Base-by-base conservation (phyloP, 2,888 invertebrate species). In the Argynnis bischoffii region DNA sequence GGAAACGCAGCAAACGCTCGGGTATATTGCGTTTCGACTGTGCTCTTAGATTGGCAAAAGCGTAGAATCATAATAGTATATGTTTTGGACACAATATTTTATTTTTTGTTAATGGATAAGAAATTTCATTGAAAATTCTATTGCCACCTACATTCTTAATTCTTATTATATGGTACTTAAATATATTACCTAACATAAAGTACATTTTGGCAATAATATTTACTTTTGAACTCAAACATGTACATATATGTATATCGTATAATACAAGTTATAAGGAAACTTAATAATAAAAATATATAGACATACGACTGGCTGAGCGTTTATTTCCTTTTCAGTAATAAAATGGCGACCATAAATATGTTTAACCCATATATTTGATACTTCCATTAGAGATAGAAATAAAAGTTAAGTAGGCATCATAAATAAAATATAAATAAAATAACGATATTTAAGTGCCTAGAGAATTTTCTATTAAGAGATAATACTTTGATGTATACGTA, bases 281-380 rank as follows among this genome's bases (percentile, higher is more conserved):
- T 72, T 65, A 75, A 74, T 75, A 73, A 74, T 53, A 61, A 51
- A n/a, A 69, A 71, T 72, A 73, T 26, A 26, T 71, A 64, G 69
- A 66, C 66, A 71, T 72, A 64, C 57, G 68, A 64, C 56, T 63
- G 56, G 50, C 69, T 69, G 63, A 70, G 64, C 71, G 68, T 71
- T 73, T 74, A 73, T 73, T 71, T 72, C 72, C 70, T 72, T 70
- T 70, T 51, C 70, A 41, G 60, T 71, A 74, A 73, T 75, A 75
- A 74, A 74, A 75, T 66, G 65, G 72, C 50, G 71, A 69, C 64
- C 74, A 74, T 75, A 74, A 74, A 73, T 74, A 71, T 73, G 64
- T 74, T 74, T 73, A 69, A 66, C 69, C 69, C 63, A 69, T 68
- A 71, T 68, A 69, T 73, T 69, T 72, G 69, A 71, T 70, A 69